These are phyloP conservation scores for Pogonomyrmex barbatus DNA, from an alignment of 1,140 invertebrate genomes.

Conservation along the genomic window DNA sequence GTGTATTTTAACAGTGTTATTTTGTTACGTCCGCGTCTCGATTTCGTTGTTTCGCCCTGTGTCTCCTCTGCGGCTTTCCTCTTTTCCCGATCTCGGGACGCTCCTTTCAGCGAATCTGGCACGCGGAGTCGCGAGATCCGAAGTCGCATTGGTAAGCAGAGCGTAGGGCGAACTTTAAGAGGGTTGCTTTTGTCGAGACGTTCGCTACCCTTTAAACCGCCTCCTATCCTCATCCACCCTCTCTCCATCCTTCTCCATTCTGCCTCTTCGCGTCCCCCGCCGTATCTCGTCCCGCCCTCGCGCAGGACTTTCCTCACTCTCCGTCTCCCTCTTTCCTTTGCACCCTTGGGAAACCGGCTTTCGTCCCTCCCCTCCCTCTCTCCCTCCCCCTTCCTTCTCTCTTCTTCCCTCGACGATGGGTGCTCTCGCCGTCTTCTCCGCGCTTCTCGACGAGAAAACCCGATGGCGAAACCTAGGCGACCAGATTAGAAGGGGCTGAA, in stretches of 20 bases:
- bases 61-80: slow-evolving; percentile 8
- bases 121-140: slow-evolving; percentile 61
- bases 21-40: slow-evolving; percentile 5
- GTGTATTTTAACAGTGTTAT: neutral
- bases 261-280: slow-evolving; percentile 38
- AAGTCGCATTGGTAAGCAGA: slow-evolving; percentile 82
- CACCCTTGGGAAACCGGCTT: slow-evolving; percentile 64
- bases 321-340: slow-evolving; percentile 65
- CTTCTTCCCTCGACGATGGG: slow-evolving; percentile 63
- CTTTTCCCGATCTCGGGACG: slow-evolving; percentile 19
- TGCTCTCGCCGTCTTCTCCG: slow-evolving; percentile 64
- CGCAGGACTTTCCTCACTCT: slow-evolving; percentile 53
- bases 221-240: slow-evolving; percentile 71
- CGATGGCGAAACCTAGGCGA: slow-evolving; percentile 86
- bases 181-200: slow-evolving; percentile 85
- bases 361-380: slow-evolving; percentile 34
- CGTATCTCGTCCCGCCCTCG: slow-evolving; percentile 69
- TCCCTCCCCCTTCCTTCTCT: slow-evolving; percentile 69
- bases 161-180: slow-evolving; percentile 84
- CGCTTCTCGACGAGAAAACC: slow-evolving; percentile 76
- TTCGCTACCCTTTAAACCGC: slow-evolving; percentile 85
- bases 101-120: slow-evolving; percentile 67
- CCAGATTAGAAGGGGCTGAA: slow-evolving; percentile 84
- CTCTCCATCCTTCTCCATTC: slow-evolving; percentile 53
- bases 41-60: neutral